Evolutionary conservation across 2,888 invertebrate species (phyloP).

Genomic region (Listrodromus nycthemerus): DNA sequence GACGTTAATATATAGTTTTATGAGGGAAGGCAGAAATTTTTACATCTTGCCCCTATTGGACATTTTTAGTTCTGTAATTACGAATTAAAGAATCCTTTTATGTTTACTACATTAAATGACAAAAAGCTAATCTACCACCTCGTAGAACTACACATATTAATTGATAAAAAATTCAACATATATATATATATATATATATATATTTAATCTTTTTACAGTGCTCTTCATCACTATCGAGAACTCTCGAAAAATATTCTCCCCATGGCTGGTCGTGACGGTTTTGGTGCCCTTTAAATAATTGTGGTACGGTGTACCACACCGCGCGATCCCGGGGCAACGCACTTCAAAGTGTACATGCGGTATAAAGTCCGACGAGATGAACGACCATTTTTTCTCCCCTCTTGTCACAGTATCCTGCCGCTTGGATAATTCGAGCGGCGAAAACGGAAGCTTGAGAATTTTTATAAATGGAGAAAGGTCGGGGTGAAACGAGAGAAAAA

Average conservation of each 20-base stretch:
- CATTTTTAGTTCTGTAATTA: too few relatives aligned
- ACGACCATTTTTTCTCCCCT: conserved; percentile 32
- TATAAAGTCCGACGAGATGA: conserved; percentile 14
- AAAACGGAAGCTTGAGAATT: neutral
- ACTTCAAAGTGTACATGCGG: neutral
- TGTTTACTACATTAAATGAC: too few relatives aligned
- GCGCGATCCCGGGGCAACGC: conserved; percentile 8
- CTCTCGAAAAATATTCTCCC: conserved; percentile 37
- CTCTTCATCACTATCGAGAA: conserved; percentile 14
- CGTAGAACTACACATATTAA: too few relatives aligned
- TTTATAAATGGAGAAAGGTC: neutral
- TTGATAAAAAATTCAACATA: too few relatives aligned
- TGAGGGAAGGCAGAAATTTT: too few relatives aligned
- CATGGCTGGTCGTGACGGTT: conserved; percentile 37
- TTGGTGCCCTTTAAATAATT: conserved; percentile 58
- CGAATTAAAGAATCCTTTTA: too few relatives aligned
- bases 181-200: too few relatives aligned
- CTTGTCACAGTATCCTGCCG: conserved; percentile 11
- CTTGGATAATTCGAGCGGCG: neutral
- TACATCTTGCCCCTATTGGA: too few relatives aligned
- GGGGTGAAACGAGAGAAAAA: neutral
- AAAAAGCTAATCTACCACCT: too few relatives aligned
- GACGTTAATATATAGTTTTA: too few relatives aligned
- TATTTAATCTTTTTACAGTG: neutral
- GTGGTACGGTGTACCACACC: neutral